These are phyloP conservation scores for Patella pellucida DNA, from an alignment of 2,888 invertebrate genomes.

Conservation along the genomic window DNA sequence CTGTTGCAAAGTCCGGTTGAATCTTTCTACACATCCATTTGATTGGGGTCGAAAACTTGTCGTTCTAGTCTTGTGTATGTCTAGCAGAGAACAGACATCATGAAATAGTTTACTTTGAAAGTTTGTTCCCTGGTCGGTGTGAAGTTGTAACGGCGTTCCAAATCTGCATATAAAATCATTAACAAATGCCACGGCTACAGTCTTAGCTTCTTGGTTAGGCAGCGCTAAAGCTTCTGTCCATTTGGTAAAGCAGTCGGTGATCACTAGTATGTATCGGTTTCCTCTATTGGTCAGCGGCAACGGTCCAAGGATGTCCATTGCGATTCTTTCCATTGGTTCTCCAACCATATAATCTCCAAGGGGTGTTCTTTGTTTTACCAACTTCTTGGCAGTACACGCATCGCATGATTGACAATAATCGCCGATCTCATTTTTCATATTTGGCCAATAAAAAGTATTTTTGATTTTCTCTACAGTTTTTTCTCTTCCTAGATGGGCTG, in stretches of 20 bases:
- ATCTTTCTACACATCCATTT: slow-evolving; percentile 25
- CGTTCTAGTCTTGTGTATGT: too few relatives aligned
- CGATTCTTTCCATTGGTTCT: slow-evolving; percentile 18
- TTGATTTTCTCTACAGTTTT: slow-evolving; percentile 9
- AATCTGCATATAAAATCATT: slow-evolving; percentile 13
- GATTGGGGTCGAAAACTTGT: too few relatives aligned
- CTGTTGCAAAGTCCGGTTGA: slow-evolving; percentile 22
- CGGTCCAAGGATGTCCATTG: slow-evolving; percentile 14
- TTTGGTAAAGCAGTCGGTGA: slow-evolving; percentile 20
- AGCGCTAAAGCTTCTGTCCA: slow-evolving; percentile 19
- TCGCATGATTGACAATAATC: not conserved
- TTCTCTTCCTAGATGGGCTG: slow-evolving; percentile 9
- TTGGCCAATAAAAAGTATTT: slow-evolving; percentile 17
- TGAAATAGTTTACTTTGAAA: slow-evolving; percentile 17
- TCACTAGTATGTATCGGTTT: slow-evolving; percentile 8
- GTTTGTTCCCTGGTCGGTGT: slow-evolving; percentile 15
- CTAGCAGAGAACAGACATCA: slow-evolving; percentile 5
- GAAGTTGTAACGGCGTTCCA: slow-evolving; percentile 12
- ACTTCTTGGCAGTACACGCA: not conserved
- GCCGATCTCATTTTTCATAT: not conserved
- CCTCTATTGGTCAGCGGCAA: slow-evolving; percentile 12
- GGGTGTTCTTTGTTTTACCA: not conserved
- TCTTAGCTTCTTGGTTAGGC: slow-evolving; percentile 12
- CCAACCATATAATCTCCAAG: not conserved
- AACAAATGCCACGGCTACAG: slow-evolving; percentile 1